Conservation (phyloP, 2,888 invertebrate species). For the Spodoptera exigua region DNA sequence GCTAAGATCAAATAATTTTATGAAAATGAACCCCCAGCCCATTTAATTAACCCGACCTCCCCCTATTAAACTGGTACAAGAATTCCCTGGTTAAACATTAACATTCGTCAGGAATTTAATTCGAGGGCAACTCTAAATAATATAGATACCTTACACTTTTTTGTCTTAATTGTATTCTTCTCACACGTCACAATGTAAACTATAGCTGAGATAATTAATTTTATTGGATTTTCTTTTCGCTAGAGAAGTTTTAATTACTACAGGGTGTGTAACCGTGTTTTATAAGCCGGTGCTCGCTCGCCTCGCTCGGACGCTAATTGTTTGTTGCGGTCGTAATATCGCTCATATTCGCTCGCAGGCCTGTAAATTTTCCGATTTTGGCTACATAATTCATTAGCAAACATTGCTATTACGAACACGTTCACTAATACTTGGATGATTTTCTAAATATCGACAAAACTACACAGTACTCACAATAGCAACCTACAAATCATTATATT, state of each 20-base stretch:
- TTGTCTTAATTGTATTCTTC: slow-evolving; percentile 73
- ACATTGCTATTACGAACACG: slow-evolving; percentile 59
- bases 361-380: slow-evolving; percentile 71
- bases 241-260: slow-evolving; percentile 83
- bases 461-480: slow-evolving; percentile 25
- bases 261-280: slow-evolving; percentile 69
- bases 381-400: slow-evolving; percentile 70
- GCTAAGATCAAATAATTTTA: slow-evolving; percentile 87
- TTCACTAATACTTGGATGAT: slow-evolving; percentile 47
- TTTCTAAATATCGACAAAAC: slow-evolving; percentile 44
- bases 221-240: slow-evolving; percentile 82
- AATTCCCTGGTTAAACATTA: slow-evolving; percentile 87
- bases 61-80: slow-evolving; percentile 85
- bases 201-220: slow-evolving; percentile 77
- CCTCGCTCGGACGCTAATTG: slow-evolving; percentile 73
- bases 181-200: slow-evolving; percentile 74
- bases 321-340: slow-evolving; percentile 79
- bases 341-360: slow-evolving; percentile 68
- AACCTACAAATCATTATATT: slow-evolving; percentile 42
- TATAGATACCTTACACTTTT: slow-evolving; percentile 76
- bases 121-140: slow-evolving; percentile 78
- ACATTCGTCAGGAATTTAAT: slow-evolving; percentile 86
- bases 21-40: slow-evolving; percentile 85
- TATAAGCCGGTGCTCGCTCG: slow-evolving; percentile 64
- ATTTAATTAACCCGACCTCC: slow-evolving; percentile 88